Evolutionary conservation across 1,140 invertebrate species (phyloP).

Genomic region (Antheraea mylitta): DNA sequence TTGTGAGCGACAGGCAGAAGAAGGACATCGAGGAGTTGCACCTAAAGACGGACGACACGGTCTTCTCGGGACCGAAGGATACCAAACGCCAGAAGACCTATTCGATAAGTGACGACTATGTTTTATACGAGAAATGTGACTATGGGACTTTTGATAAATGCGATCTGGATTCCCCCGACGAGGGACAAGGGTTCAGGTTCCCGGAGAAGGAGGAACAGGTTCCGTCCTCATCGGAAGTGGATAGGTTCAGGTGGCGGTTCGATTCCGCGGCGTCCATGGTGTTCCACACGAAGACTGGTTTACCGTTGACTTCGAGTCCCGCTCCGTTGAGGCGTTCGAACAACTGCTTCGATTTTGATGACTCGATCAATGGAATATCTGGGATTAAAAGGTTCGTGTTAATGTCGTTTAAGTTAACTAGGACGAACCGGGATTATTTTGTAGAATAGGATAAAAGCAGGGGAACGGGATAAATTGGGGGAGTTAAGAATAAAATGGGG

Average conservation of each 20-base stretch:
- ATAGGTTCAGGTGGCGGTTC: constrained; percentile 86
- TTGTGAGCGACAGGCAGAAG: constrained; percentile 59
- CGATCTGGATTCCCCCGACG: constrained; percentile 45
- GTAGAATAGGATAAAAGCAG: too few relatives aligned
- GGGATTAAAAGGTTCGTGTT: constrained; percentile 88
- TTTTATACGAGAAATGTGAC: constrained; percentile 70
- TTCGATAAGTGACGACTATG: constrained; percentile 56
- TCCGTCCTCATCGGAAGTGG: constrained; percentile 85
- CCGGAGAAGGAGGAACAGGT: constrained; percentile 56
- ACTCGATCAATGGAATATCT: constrained; percentile 87
- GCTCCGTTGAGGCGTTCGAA: constrained; percentile 88
- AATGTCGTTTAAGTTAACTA: neutral
- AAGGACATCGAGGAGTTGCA: constrained; percentile 62
- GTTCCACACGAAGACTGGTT: constrained; percentile 89
- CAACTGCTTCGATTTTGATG: constrained; percentile 92
- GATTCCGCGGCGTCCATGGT: constrained; percentile 91
- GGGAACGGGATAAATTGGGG: too few relatives aligned
- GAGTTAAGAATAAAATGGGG: too few relatives aligned
- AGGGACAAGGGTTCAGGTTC: constrained; percentile 48
- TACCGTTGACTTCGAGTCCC: constrained; percentile 93
- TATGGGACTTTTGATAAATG: constrained; percentile 64
- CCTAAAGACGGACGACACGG: constrained; percentile 62
- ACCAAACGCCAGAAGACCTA: constrained; percentile 60
- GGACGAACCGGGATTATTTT: too few relatives aligned
- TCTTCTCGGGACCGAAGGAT: constrained; percentile 54